phyloP scores from a whole-genome alignment of 2,888 invertebrate genomes.

The Lomographa bimaculata region DNA sequence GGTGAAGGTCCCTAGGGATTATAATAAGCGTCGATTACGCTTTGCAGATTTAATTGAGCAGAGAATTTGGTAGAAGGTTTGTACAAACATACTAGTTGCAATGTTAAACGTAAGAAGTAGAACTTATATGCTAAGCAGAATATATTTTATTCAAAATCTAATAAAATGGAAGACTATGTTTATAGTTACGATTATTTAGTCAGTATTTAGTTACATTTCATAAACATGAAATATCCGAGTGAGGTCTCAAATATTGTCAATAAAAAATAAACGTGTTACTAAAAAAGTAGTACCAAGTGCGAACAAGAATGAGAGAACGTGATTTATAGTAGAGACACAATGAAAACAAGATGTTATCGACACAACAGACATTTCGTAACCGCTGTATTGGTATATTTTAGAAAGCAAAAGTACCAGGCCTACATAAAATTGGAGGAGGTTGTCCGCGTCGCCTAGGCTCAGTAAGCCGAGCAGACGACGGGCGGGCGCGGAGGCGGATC shows the following conservation, averaged over 20 bases:
- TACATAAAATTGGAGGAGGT: conserved; percentile 62
- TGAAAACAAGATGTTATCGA: conserved; percentile 23
- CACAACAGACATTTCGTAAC: conserved; percentile 26
- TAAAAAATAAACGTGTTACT: no score
- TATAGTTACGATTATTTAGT: no score
- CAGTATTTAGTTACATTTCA: no score
- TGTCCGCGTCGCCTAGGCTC: conserved; percentile 61
- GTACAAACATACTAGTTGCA: no score
- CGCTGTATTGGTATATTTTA: conserved; percentile 44
- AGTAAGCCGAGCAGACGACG: conserved; percentile 55
- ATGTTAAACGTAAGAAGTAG: no score
- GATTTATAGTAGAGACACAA: no score
- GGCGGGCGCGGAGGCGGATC: conserved; percentile 66
- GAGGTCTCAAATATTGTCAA: no score
- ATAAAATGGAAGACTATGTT: no score
- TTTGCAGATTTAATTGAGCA: conserved; percentile 42
- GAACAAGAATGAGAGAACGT: not conserved
- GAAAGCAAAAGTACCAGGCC: conserved; percentile 76
- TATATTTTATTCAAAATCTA: no score
- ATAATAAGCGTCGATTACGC: conserved; percentile 43
- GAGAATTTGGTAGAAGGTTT: conserved; percentile 1
- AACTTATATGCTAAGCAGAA: no score
- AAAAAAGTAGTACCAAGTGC: no score
- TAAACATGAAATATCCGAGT: no score
- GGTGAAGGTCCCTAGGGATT: conserved; percentile 41